Conservation (phyloP, 2,888 invertebrate genomes). For the Drosophila lutescens region DNA sequence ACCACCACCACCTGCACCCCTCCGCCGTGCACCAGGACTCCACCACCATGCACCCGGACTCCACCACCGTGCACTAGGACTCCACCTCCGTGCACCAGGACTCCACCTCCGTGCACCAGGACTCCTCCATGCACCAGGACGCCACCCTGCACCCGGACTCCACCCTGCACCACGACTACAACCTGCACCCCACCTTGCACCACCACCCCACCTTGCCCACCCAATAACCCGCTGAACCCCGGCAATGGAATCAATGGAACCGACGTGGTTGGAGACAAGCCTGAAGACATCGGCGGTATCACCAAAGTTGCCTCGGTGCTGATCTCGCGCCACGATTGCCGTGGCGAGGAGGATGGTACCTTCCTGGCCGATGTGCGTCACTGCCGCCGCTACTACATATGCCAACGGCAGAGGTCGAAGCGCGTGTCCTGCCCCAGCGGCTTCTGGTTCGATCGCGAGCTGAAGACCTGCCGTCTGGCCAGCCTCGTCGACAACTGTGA, state of each 20-base stretch:
- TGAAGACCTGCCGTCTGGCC: conserved; percentile 33
- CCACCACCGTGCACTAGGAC: neutral
- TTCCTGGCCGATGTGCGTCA: conserved; percentile 44
- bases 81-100: conserved; percentile 3
- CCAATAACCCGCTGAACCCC: too few relatives aligned
- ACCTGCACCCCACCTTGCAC: neutral
- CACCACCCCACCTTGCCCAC: neutral
- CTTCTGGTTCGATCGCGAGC: conserved; percentile 52
- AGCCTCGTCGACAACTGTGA: conserved; percentile 50
- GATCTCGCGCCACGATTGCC: conserved; percentile 37
- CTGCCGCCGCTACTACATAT: conserved; percentile 54
- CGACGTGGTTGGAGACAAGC: too few relatives aligned
- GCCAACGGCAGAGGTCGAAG: conserved; percentile 32
- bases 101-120: neutral
- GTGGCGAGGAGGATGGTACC: conserved; percentile 40
- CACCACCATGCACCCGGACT: neutral
- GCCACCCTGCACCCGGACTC: neutral
- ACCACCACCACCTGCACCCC: neutral
- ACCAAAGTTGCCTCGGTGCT: neutral
- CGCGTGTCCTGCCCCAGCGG: conserved; percentile 45
- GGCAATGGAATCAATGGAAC: neutral
- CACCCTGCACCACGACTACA: conserved; percentile 13
- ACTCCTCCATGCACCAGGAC: neutral
- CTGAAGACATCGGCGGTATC: too few relatives aligned
- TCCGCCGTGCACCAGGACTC: conserved; percentile 21